Conservation (phyloP, 2,888 invertebrate species). For the Agrilus cyanescens region DNA sequence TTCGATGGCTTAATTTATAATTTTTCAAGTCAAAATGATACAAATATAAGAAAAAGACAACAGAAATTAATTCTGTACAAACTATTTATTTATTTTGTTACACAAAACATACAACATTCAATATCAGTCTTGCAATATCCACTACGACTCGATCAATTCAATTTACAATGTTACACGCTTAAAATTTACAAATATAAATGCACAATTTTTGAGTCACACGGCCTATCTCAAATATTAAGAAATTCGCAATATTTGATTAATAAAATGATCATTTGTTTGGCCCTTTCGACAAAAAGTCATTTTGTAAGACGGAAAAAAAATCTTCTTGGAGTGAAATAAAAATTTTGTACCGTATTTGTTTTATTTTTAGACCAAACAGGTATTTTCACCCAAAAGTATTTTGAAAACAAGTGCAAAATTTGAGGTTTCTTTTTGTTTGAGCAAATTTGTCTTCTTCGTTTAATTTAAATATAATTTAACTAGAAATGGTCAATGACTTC, state of each 20-base stretch:
- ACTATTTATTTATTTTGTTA: conserved; percentile 22
- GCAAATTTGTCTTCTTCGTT: too few relatives aligned
- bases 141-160: conserved; percentile 9
- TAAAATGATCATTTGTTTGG: conserved; percentile 3
- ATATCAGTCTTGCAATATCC: conserved; percentile 36
- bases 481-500: too few relatives aligned
- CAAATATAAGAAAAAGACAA: too few relatives aligned
- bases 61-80: conserved; percentile 1
- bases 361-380: too few relatives aligned
- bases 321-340: not conserved
- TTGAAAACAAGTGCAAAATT: too few relatives aligned
- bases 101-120: conserved; percentile 35
- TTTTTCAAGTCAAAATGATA: too few relatives aligned
- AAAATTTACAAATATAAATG: conserved; percentile 29
- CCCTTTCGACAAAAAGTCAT: not conserved
- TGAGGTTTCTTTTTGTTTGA: too few relatives aligned
- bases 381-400: too few relatives aligned
- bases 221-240: conserved; percentile 25
- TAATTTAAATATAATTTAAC: too few relatives aligned
- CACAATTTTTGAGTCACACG: conserved; percentile 37
- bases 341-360: too few relatives aligned
- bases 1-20: too few relatives aligned
- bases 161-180: conserved; percentile 5
- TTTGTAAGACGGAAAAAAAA: not conserved
- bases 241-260: conserved; percentile 10